phyloP scores from a whole-genome alignment of 2,888 invertebrate species.

The Platycheirus rosarum region DNA sequence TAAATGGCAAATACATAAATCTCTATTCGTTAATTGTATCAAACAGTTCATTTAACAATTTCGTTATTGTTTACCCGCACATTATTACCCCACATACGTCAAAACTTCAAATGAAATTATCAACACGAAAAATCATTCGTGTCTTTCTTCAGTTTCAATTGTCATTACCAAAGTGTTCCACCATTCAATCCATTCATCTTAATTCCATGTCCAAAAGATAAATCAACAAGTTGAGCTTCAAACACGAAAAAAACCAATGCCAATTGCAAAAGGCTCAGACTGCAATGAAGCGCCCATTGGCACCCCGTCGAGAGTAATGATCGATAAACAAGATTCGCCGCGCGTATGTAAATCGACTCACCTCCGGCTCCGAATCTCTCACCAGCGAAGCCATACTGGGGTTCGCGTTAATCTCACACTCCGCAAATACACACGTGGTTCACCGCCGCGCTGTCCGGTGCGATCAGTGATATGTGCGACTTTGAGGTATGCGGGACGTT shows the following conservation, averaged over 20 bases:
- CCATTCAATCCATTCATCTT: constrained; percentile 69
- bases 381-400: constrained; percentile 46
- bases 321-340: constrained; percentile 77
- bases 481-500: constrained; percentile 13
- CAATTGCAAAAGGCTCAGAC: not conserved
- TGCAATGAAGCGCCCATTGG: constrained; percentile 71
- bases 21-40: too few relatives aligned
- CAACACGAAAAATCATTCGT: constrained; percentile 27
- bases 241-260: constrained; percentile 10
- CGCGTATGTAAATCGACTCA: constrained; percentile 71
- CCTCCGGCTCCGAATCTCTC: constrained; percentile 63
- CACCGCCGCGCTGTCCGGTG: too few relatives aligned
- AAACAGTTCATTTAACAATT: too few relatives aligned
- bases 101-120: constrained; percentile 44
- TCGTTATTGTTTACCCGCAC: too few relatives aligned
- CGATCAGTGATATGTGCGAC: constrained; percentile 1
- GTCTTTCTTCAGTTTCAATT: constrained; percentile 6
- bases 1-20: too few relatives aligned
- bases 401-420: constrained; percentile 71
- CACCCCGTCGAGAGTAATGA: constrained; percentile 77
- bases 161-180: constrained; percentile 59
- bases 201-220: constrained; percentile 65
- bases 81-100: not conserved
- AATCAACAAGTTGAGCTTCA: constrained; percentile 54
- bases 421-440: constrained; percentile 40